A percentile compares a stretch with the other conserved stretches of the same genome.
phyloP scores from a whole-genome alignment of 2,888 invertebrate genomes.

The Seladonia tumulorum region DNA sequence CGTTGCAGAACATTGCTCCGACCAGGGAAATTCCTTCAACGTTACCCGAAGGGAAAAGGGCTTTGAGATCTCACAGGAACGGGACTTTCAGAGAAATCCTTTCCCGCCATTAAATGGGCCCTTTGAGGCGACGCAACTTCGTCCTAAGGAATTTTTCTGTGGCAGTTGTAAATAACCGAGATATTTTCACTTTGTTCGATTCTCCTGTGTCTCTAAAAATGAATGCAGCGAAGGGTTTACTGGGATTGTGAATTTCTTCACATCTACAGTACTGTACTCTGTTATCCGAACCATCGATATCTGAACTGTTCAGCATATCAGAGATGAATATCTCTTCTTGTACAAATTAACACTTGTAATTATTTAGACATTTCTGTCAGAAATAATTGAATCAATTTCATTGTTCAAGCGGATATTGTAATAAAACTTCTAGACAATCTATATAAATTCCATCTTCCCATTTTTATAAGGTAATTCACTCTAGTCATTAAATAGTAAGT shows the following conservation, averaged over 20 bases:
- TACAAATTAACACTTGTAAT: too few species aligned
- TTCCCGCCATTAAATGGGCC: not conserved
- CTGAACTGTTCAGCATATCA: not conserved
- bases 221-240: not conserved
- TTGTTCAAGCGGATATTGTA: too few species aligned
- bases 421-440: too few species aligned
- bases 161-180: not conserved
- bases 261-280: not conserved
- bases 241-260: not conserved
- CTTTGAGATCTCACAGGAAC: not conserved
- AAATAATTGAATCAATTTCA: too few species aligned
- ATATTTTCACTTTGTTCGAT: not conserved
- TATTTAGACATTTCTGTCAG: too few species aligned
- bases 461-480: too few species aligned
- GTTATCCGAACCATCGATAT: not conserved
- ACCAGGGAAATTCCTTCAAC: not conserved
- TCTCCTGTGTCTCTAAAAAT: not conserved
- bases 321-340: too few species aligned
- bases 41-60: not conserved
- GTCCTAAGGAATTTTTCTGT: not conserved
- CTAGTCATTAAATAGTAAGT: too few species aligned
- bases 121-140: not conserved
- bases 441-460: too few species aligned
- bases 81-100: not conserved
- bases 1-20: not conserved